Percentiles rank a stretch among this genome's conserved stretches.
Evolutionary conservation across 2,797 vertebrate species (phyloP).

Genomic region (Phoxinus dragarum): DNA sequence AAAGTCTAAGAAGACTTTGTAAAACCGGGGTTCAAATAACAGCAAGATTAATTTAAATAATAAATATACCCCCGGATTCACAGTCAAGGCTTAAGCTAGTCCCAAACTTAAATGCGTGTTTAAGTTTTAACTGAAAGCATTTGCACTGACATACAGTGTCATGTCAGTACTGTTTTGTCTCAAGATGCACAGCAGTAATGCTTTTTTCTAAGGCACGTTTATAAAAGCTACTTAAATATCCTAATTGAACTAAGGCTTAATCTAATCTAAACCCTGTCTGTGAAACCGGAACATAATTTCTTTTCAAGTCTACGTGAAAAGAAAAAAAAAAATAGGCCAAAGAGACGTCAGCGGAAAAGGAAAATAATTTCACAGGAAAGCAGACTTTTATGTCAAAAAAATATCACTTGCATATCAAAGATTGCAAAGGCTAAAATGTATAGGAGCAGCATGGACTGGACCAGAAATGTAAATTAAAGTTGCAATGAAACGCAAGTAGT

Average conservation of each 20-base stretch:
- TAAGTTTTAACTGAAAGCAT: background rate
- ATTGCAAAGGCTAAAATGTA: background rate
- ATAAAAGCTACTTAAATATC: background rate
- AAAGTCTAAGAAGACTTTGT: background rate
- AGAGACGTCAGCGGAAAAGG: background rate
- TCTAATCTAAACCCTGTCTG: too few relatives aligned
- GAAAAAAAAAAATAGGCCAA: background rate
- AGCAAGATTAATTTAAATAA: background rate
- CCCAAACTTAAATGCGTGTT: too few relatives aligned
- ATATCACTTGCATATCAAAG: too few relatives aligned
- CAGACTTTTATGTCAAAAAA: background rate
- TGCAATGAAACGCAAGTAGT: background rate
- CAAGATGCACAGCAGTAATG: background rate
- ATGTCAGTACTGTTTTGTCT: background rate
- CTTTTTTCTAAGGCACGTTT: background rate
- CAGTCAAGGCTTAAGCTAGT: too few relatives aligned
- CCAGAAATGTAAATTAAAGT: background rate
- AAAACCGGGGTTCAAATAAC: background rate
- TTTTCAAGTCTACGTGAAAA: background rate
- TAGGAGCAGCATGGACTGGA: background rate
- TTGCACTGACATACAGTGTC: background rate
- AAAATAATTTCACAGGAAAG: background rate
- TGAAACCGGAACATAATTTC: background rate
- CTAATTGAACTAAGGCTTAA: background rate
- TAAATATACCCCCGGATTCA: background rate